Evolutionary conservation across 2,888 invertebrate species (phyloP).

Genomic region (Aleiodes alternator): DNA sequence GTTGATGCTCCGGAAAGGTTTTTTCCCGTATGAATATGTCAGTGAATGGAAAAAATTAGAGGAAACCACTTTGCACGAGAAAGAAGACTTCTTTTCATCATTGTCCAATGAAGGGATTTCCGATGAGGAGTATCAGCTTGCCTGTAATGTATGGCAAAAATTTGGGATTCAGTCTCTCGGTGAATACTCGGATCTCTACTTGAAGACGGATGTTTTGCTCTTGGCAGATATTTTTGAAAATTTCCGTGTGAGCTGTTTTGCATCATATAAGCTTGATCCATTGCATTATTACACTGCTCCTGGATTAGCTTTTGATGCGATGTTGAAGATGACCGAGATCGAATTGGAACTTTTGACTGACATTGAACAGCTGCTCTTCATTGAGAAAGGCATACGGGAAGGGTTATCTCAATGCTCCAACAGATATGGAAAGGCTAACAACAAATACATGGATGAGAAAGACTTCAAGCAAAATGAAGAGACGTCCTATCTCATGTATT

Average conservation of each 20-base stretch:
- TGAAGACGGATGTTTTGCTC: background rate
- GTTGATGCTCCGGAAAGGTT: slow-evolving; percentile 56
- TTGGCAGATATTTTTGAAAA: slow-evolving; percentile 52
- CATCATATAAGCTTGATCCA: slow-evolving; percentile 38
- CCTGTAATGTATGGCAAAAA: slow-evolving; percentile 35
- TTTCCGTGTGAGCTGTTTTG: slow-evolving; percentile 43
- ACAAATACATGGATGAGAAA: slow-evolving; percentile 43
- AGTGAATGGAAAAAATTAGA: slow-evolving; percentile 48
- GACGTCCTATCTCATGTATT: slow-evolving; percentile 52
- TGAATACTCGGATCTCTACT: slow-evolving; percentile 21
- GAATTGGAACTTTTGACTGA: slow-evolving; percentile 44
- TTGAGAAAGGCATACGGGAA: slow-evolving; percentile 48
- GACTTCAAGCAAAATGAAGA: slow-evolving; percentile 37
- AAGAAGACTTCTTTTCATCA: slow-evolving; percentile 56
- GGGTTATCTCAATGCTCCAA: slow-evolving; percentile 47
- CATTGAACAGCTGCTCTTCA: slow-evolving; percentile 44
- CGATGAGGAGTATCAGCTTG: background rate
- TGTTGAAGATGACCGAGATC: slow-evolving; percentile 46
- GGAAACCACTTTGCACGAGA: slow-evolving; percentile 43
- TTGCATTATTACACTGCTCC: background rate
- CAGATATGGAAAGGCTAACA: slow-evolving; percentile 41
- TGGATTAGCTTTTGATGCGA: slow-evolving; percentile 51
- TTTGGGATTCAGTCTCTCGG: slow-evolving; percentile 17
- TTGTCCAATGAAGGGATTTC: slow-evolving; percentile 25
- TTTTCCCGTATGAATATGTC: slow-evolving; percentile 68